A percentile compares a stretch with the other conserved stretches of the same genome.
phyloP scores from a whole-genome alignment of 2,113 vertebrate genomes.

The Apaloderma vittatum region DNA sequence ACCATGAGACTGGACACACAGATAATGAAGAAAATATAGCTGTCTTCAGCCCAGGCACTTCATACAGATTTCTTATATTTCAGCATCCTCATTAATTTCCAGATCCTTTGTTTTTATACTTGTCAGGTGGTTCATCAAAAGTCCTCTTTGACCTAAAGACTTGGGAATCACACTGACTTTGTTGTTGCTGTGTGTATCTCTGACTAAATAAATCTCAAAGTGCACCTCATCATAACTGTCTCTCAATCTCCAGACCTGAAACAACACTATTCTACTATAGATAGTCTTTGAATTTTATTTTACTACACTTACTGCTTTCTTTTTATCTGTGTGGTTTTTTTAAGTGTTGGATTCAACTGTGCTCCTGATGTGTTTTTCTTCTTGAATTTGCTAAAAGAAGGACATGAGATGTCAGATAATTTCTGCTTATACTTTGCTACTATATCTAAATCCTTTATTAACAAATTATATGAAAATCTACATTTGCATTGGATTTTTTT shows the following conservation, averaged over 20 bases:
- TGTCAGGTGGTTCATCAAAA: not conserved
- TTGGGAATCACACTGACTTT: not conserved
- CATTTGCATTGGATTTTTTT: not conserved
- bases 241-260: not conserved
- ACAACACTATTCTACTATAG: not conserved
- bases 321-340: not conserved
- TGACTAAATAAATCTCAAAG: not conserved
- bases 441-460: not conserved
- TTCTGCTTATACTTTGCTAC: not conserved
- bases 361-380: not conserved
- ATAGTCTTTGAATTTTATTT: not conserved
- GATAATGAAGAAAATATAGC: not conserved
- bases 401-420: not conserved
- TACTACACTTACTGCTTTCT: not conserved
- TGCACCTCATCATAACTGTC: not conserved
- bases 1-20: not conserved
- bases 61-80: not conserved
- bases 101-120: not conserved
- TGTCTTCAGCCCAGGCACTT: not conserved
- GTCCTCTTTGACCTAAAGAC: not conserved
- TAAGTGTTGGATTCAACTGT: not conserved
- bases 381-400: not conserved
- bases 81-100: not conserved
- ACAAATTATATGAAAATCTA: not conserved
- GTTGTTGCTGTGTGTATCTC: not conserved